Conservation (phyloP, 2,888 invertebrate species). For the Diaperis boleti region DNA sequence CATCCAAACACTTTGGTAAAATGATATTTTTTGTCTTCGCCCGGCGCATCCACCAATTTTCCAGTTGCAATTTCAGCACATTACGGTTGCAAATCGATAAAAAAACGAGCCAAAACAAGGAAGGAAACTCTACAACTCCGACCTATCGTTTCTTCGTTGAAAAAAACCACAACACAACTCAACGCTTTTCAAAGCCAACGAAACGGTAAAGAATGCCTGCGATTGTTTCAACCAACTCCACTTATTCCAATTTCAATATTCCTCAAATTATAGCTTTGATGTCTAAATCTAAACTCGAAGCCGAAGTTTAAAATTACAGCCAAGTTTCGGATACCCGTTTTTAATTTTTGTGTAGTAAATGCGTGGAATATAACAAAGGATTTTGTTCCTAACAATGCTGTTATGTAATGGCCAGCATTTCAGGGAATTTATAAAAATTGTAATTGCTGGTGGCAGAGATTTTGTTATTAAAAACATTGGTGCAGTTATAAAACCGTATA, state of each 20-base stretch:
- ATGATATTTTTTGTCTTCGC: neutral
- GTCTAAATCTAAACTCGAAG: constrained; percentile 1
- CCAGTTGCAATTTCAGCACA: neutral
- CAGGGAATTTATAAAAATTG: too few relatives aligned
- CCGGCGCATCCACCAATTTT: neutral
- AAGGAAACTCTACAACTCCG: neutral
- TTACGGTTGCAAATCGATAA: neutral
- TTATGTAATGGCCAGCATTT: too few relatives aligned
- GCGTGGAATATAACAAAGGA: too few relatives aligned
- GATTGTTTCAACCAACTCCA: constrained; percentile 17
- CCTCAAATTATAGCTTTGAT: constrained; percentile 25
- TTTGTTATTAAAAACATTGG: too few relatives aligned
- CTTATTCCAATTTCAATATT: constrained; percentile 30
- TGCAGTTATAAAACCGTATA: too few relatives aligned
- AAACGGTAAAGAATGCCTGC: constrained; percentile 15
- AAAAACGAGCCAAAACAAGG: neutral
- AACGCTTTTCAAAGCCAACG: constrained; percentile 17
- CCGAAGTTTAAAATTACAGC: constrained; percentile 4
- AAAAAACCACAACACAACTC: constrained; percentile 12
- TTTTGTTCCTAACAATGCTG: too few relatives aligned
- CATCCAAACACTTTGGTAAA: neutral
- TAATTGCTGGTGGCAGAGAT: too few relatives aligned
- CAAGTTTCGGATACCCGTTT: constrained; percentile 6
- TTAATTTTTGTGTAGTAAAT: constrained; percentile 9
- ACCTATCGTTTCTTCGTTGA: neutral